These are phyloP conservation scores for Noctua janthina DNA, from an alignment of 2,888 invertebrate genomes.

Conservation along the genomic window DNA sequence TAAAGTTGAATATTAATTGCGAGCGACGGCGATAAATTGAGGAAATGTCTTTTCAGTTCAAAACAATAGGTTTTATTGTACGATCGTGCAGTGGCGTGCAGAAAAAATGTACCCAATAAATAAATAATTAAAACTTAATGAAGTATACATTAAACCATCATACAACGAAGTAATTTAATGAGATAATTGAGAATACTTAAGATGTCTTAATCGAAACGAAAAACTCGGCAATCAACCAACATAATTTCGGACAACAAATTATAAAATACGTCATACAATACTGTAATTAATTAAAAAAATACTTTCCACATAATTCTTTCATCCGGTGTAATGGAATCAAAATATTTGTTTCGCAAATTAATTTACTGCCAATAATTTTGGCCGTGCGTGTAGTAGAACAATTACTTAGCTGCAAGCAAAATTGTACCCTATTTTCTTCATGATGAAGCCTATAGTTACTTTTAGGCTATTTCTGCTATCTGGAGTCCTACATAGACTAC, in stretches of 20 bases:
- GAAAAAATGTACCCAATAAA: conserved; percentile 26
- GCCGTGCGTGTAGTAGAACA: conserved; percentile 30
- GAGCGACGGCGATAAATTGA: conserved; percentile 40
- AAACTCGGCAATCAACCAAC: conserved; percentile 24
- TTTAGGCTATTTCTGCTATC: not conserved
- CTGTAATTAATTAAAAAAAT: conserved; percentile 30
- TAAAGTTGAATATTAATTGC: conserved; percentile 37
- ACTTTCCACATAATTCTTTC: conserved; percentile 14
- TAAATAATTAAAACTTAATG: conserved; percentile 28
- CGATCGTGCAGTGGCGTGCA: conserved; percentile 51
- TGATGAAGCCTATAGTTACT: conserved; percentile 1
- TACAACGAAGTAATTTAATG: conserved; percentile 18
- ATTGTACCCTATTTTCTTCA: not conserved
- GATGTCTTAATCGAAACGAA: conserved; percentile 30
- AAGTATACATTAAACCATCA: conserved; percentile 2
- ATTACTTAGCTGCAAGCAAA: conserved; percentile 6
- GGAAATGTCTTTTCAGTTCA: conserved; percentile 59
- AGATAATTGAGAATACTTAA: conserved; percentile 30
- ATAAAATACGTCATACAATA: conserved; percentile 29
- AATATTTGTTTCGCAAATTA: conserved; percentile 40
- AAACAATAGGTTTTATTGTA: conserved; percentile 56
- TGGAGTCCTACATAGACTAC: conserved; percentile 28
- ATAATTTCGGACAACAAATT: conserved; percentile 22
- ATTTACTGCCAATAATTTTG: conserved; percentile 39
- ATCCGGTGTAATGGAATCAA: conserved; percentile 36